Conservation (phyloP, 92 coral and sea anemone species). For the Zoanthus sansibaricus region DNA sequence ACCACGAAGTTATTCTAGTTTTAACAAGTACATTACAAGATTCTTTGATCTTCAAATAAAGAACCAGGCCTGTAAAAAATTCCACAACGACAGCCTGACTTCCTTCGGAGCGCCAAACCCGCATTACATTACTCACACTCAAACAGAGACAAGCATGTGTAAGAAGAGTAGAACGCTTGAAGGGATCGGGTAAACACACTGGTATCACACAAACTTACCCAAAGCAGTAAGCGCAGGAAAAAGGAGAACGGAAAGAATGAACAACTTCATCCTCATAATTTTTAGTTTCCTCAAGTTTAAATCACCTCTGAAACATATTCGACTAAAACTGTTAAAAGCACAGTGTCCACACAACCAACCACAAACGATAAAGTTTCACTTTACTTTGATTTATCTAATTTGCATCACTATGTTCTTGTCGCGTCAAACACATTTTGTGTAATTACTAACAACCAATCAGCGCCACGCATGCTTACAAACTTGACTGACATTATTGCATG, state of each 20-base stretch:
- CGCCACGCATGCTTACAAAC: slow-evolving; percentile 17
- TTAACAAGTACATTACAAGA: neutral
- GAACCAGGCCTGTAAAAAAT: neutral
- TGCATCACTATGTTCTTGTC: slow-evolving; percentile 68
- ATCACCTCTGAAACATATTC: slow-evolving; percentile 48
- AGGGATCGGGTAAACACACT: slow-evolving; percentile 41
- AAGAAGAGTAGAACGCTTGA: slow-evolving; percentile 22
- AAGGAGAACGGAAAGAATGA: slow-evolving; percentile 22
- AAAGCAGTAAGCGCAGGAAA: neutral
- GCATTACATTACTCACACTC: slow-evolving; percentile 26
- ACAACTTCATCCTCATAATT: slow-evolving; percentile 29
- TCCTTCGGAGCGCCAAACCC: neutral
- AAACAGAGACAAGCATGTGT: slow-evolving; percentile 14
- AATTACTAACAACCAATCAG: slow-evolving; percentile 38
- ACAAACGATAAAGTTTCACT: slow-evolving; percentile 86
- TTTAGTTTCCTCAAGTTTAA: slow-evolving; percentile 26
- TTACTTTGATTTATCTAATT: slow-evolving; percentile 69
- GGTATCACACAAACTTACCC: slow-evolving; percentile 33
- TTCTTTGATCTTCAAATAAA: neutral
- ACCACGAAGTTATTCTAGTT: neutral
- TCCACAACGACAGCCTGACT: slow-evolving; percentile 3
- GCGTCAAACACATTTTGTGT: slow-evolving; percentile 52
- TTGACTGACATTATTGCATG: slow-evolving; percentile 43
- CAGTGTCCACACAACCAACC: slow-evolving; percentile 74
- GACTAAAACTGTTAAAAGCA: slow-evolving; percentile 62